phyloP scores from a whole-genome alignment of 2,113 vertebrate genomes.

The Paracanthobrama guichenoti region DNA sequence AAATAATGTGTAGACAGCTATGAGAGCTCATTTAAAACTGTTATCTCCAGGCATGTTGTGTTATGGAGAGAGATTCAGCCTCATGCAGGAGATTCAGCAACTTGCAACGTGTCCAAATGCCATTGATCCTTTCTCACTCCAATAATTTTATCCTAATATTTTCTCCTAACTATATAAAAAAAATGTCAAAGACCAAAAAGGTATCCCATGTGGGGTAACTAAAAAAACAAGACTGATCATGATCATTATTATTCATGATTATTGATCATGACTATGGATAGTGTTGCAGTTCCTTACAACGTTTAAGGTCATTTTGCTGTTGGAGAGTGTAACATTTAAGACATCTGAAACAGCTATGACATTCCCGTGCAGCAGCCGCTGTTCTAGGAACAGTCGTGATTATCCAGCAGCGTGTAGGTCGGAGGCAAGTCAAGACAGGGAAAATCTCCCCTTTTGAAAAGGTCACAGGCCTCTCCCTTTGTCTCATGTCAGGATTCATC shows the following conservation, averaged over 20 bases:
- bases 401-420: conserved; percentile 25
- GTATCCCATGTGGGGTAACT: not conserved
- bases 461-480: conserved; percentile 44
- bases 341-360: not conserved
- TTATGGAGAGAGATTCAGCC: too few species aligned
- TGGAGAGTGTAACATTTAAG: not conserved
- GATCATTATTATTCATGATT: not conserved
- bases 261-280: not conserved
- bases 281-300: not conserved
- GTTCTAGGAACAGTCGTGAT: conserved; percentile 17
- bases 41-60: not conserved
- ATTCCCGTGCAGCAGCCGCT: not conserved
- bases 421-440: conserved; percentile 7
- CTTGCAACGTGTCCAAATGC: not conserved
- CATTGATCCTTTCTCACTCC: not conserved
- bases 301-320: not conserved
- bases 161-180: not conserved
- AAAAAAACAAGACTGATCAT: not conserved
- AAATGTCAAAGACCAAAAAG: not conserved
- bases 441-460: conserved; percentile 35
- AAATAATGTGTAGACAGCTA: not conserved
- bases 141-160: not conserved
- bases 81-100: not conserved
- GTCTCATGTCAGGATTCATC: conserved; percentile 49
- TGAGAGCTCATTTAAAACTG: not conserved